These are phyloP conservation scores for Agonopterix alstromeriana DNA, from an alignment of 2,888 invertebrate species.

Conservation along the genomic window DNA sequence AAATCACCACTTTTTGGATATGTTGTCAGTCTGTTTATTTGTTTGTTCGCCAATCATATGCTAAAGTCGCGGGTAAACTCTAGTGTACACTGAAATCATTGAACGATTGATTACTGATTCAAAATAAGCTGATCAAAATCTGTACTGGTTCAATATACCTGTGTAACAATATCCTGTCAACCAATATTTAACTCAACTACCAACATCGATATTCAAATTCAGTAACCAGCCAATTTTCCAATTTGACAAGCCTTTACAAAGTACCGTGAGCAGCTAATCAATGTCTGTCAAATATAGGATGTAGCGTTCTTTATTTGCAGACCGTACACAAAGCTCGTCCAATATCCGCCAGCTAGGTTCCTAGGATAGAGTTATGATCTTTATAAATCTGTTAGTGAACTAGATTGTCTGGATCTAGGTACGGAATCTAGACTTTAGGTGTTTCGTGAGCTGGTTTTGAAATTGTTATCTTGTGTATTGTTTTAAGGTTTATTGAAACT, in stretches of 20 bases:
- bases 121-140: no score
- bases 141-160: no score
- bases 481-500: no score
- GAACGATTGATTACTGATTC: no score
- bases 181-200: no score
- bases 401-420: conserved; percentile 3
- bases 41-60: no score
- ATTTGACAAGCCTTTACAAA: background rate
- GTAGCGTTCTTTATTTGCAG: conserved; percentile 1
- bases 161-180: no score
- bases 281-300: background rate
- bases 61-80: no score
- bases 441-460: background rate
- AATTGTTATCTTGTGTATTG: background rate
- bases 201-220: no score
- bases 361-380: conserved; percentile 6
- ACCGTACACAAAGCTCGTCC: conserved; percentile 6
- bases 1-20: no score
- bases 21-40: no score
- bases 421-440: background rate
- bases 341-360: conserved; percentile 5
- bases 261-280: conserved; percentile 1
- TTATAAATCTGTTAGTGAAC: conserved; percentile 10
- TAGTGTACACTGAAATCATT: no score
- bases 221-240: background rate